phyloP scores from a whole-genome alignment of 2,888 invertebrate species.

The Ectobius pallidus region DNA sequence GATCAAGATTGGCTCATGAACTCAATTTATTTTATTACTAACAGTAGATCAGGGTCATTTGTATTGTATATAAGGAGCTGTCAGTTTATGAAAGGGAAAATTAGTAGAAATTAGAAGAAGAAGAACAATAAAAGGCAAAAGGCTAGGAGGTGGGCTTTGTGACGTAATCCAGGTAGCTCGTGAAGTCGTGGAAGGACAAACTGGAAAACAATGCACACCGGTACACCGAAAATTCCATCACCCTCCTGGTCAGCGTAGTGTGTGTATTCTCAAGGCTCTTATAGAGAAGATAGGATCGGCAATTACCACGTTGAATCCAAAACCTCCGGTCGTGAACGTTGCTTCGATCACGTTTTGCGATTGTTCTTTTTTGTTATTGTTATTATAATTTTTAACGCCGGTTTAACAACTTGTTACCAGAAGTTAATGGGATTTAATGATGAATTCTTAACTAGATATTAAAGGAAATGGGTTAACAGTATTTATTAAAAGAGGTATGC shows the following conservation, averaged over 20 bases:
- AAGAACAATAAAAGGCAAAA: too few species aligned
- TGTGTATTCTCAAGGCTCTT: not conserved
- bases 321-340: too few species aligned
- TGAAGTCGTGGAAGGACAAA: slow-evolving; percentile 2
- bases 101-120: slow-evolving; percentile 7
- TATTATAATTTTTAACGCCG: too few species aligned
- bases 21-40: not conserved
- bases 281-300: not conserved
- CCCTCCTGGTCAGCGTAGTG: not conserved
- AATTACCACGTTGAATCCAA: too few species aligned
- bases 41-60: not conserved
- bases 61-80: slow-evolving; percentile 6
- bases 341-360: too few species aligned
- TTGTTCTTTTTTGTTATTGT: too few species aligned
- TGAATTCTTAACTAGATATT: too few species aligned
- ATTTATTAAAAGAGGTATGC: too few species aligned
- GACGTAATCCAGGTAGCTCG: not conserved
- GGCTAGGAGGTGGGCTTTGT: not conserved
- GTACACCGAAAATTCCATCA: slow-evolving; percentile 3
- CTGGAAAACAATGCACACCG: too few species aligned
- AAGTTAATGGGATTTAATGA: too few species aligned
- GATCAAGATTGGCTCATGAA: not conserved
- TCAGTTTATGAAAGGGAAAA: slow-evolving; percentile 2
- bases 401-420: too few species aligned
- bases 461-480: too few species aligned